Conservation (phyloP, 2,113 vertebrate genomes). For the Toxotes jaculatrix region DNA sequence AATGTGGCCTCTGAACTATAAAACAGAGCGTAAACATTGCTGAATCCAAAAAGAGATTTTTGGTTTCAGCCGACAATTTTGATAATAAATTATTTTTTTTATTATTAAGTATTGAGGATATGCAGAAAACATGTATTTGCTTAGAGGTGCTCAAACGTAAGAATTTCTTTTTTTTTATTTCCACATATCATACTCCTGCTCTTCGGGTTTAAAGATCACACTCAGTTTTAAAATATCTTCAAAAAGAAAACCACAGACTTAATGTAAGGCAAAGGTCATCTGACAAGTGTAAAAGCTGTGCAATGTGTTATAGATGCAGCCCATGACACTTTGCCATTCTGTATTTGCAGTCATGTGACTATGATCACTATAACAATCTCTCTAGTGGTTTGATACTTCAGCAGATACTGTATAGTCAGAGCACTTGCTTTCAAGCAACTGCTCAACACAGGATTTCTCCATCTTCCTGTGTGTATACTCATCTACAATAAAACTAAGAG, state of each 20-base stretch:
- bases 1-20: neutral
- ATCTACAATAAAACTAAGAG: neutral
- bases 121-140: no score
- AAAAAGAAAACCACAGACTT: neutral
- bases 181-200: no score
- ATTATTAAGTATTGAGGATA: no score
- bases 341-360: constrained; percentile 40
- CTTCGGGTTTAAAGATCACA: neutral
- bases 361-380: neutral
- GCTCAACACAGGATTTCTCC: constrained; percentile 29
- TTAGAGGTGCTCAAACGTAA: no score
- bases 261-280: neutral
- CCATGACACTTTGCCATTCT: neutral
- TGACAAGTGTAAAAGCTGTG: neutral
- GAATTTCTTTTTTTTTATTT: neutral
- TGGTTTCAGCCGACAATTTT: no score
- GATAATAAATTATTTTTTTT: no score
- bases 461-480: constrained; percentile 14
- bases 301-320: neutral
- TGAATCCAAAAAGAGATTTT: no score
- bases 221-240: neutral
- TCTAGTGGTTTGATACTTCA: neutral
- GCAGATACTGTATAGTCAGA: constrained; percentile 27
- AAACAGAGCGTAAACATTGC: neutral
- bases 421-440: constrained; percentile 24